phyloP scores from a whole-genome alignment of 2,113 vertebrate species.

The Larimichthys polyactis region DNA sequence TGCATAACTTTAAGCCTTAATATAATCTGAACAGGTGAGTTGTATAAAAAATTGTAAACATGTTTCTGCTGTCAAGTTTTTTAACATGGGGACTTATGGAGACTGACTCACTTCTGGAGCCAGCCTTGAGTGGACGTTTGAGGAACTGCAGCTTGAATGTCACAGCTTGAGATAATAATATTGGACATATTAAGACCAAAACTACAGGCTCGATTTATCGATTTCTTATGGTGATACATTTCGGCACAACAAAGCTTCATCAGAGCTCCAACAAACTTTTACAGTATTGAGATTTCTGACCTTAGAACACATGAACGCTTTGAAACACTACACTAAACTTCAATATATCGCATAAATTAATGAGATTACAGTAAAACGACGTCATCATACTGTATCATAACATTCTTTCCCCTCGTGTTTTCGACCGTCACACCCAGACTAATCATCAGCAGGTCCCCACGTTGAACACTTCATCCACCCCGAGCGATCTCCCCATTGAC shows the following conservation, averaged over 20 bases:
- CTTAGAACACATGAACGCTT: not conserved
- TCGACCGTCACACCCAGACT: not conserved
- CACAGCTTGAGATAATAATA: no score
- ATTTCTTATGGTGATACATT: not conserved
- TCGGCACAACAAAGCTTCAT: not conserved
- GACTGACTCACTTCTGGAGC: no score
- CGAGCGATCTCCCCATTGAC: not conserved
- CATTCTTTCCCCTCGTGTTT: not conserved
- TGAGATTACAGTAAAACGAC: not conserved
- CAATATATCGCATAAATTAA: not conserved
- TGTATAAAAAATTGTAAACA: no score
- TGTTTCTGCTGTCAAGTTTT: no score
- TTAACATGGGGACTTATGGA: no score
- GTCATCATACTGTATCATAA: not conserved
- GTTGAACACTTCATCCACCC: not conserved
- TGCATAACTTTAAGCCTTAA: no score
- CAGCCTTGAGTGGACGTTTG: no score
- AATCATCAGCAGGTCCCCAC: not conserved
- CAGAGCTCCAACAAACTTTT: not conserved
- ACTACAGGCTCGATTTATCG: not conserved
- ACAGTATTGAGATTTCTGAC: not conserved
- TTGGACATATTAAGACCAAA: not conserved
- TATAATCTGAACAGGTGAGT: no score
- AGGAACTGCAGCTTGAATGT: no score
- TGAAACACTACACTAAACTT: no score